Evolutionary conservation across 2,888 invertebrate genomes (phyloP).

Genomic region (Sphaerophoria taeniata): DNA sequence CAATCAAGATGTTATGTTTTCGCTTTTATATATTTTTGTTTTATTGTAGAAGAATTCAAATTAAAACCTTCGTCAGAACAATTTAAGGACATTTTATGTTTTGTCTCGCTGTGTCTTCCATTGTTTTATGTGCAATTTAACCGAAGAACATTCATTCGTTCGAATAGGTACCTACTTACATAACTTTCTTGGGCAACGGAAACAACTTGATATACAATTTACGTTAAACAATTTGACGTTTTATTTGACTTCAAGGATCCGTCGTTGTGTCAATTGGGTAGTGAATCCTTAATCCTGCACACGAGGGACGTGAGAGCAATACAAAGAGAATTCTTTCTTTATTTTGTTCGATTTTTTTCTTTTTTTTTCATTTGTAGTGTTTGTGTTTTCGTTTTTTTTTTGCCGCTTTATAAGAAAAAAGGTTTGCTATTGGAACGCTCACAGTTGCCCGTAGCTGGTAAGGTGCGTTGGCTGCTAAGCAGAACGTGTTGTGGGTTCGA

Average conservation of each 20-base stretch:
- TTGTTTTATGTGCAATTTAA: slow-evolving; percentile 14
- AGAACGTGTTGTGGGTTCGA: too few relatives aligned
- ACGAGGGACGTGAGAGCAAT: slow-evolving; percentile 9
- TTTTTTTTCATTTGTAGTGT: neutral
- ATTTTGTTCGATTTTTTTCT: neutral
- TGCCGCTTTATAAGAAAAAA: too few relatives aligned
- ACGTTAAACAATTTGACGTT: slow-evolving; percentile 21
- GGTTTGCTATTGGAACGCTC: too few relatives aligned
- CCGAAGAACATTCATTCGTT: neutral
- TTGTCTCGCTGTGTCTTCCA: neutral
- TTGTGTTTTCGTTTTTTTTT: neutral
- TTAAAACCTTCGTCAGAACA: slow-evolving; percentile 21
- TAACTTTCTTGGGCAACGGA: slow-evolving; percentile 17
- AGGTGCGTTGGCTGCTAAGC: too few relatives aligned
- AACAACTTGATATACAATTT: slow-evolving; percentile 20
- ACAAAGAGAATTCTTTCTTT: neutral
- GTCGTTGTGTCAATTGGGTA: slow-evolving; percentile 54
- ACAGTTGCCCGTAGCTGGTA: too few relatives aligned
- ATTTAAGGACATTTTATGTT: slow-evolving; percentile 27
- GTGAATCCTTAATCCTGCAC: slow-evolving; percentile 46
- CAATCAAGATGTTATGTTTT: neutral
- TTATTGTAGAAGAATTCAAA: slow-evolving; percentile 16
- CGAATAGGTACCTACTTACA: neutral
- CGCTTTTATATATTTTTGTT: neutral
- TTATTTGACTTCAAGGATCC: slow-evolving; percentile 37